Conservation (phyloP, 2,113 vertebrate genomes). For the Leptobrachium ailaonicum region DNA sequence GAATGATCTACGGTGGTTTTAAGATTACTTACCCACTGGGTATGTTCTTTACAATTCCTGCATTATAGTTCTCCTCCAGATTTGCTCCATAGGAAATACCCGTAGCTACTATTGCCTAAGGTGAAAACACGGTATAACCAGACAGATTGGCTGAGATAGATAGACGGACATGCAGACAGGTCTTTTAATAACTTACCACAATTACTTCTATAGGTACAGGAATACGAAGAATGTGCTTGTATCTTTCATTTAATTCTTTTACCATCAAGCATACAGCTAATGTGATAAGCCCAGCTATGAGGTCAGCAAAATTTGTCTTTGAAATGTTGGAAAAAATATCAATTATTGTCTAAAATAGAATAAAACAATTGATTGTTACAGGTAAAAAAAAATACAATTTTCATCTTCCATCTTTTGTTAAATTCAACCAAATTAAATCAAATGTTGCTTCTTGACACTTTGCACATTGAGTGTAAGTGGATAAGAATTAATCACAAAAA, state of each 20-base stretch:
- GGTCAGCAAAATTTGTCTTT: conserved; percentile 79
- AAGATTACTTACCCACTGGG: conserved; percentile 78
- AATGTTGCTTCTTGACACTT: too few species aligned
- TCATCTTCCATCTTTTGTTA: too few species aligned
- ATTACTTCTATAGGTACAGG: conserved; percentile 85
- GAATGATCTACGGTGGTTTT: too few species aligned
- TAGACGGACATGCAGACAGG: not conserved
- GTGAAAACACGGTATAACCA: conserved; percentile 53
- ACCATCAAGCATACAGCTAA: conserved; percentile 76
- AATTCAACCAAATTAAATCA: too few species aligned
- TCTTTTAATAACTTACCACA: conserved; percentile 72
- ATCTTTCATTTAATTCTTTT: conserved; percentile 81
- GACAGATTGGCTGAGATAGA: conserved; percentile 41
- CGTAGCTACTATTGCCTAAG: conserved; percentile 80
- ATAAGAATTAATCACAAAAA: too few species aligned
- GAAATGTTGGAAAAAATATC: conserved; percentile 77
- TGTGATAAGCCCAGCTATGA: conserved; percentile 77
- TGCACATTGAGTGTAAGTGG: too few species aligned
- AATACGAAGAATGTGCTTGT: conserved; percentile 79
- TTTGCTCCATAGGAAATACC: conserved; percentile 78
- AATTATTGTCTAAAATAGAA: conserved; percentile 71
- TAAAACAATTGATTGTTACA: not conserved
- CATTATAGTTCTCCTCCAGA: conserved; percentile 76
- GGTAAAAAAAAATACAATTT: too few species aligned
- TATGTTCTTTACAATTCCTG: conserved; percentile 79